Conservation (phyloP, 2,113 vertebrate genomes). For the Bolborhynchus lineola region DNA sequence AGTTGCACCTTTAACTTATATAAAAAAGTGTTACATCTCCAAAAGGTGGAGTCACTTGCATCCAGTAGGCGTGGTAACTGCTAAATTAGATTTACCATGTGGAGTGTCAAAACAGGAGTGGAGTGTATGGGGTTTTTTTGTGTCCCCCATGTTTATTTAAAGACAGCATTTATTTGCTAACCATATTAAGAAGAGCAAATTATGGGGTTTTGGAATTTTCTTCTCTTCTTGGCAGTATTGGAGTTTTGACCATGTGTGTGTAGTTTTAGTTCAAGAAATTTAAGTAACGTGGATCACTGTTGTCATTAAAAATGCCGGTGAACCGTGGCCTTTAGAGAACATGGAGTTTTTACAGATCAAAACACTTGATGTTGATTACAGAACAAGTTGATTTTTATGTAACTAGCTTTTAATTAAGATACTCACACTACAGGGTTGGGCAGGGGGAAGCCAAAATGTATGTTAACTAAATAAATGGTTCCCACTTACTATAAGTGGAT, state of each 20-base stretch:
- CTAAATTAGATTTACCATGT: background rate
- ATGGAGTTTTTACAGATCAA: fast-evolving
- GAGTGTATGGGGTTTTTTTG: background rate
- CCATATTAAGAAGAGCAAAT: background rate
- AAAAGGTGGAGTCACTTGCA: background rate
- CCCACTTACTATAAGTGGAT: background rate
- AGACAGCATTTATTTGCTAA: background rate
- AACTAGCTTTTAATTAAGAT: background rate
- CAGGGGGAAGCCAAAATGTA: background rate
- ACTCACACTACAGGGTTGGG: background rate
- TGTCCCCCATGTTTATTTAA: background rate
- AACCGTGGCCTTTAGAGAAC: background rate
- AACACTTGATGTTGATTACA: background rate
- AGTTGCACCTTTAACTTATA: background rate
- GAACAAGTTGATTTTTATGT: background rate
- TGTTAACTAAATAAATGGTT: background rate
- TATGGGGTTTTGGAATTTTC: background rate
- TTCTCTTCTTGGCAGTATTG: background rate
- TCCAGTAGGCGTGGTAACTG: background rate
- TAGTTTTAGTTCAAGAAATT: background rate
- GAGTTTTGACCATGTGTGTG: background rate
- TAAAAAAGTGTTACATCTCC: background rate
- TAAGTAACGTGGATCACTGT: background rate
- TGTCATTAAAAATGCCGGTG: background rate
- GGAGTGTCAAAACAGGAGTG: background rate